Evolutionary conservation across 2,888 invertebrate genomes (phyloP), one percentile per base, ranked within the genome.

Genomic region (Nycteola revayana): DNA sequence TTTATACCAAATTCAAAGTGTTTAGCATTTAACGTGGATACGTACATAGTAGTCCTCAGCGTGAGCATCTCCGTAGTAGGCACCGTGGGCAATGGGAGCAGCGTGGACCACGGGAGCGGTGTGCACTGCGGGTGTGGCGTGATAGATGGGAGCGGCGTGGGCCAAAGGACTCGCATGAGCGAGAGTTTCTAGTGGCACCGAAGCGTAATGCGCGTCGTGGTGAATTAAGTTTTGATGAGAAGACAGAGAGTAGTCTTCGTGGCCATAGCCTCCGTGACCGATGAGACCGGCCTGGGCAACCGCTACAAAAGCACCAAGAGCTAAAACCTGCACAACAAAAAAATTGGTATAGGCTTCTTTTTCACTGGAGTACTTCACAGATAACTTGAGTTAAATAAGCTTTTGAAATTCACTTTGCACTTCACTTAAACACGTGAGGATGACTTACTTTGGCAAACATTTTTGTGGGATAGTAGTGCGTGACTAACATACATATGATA

Each of bases 271-370:
- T 1, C 71, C 68, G 9, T 67, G 70, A 48, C 72, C 66, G 8
- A 78, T 74, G 26, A 90, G 69, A 28, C 92, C 92, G 11, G 90
- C 91, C 44, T 82, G 85, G 24, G 89, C 86, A 4, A 87, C 73
- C 25, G 83, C 80, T 47, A 83, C 70, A 36, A 83, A 56, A 22
- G 82, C 75, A 45, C 77, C 60, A 55, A 90, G 54, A 30, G 76
- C 66, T 42, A 86, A 45, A 32, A 87, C 75, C 88, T 88, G 73
- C 11, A 53, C 49, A 56, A 46, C 49, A 14, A 42, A 45, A 47
- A 39, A 10, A 36, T 1, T 1, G 3, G 3, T 18, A 18, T n/a
- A n/a, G n/a, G 18, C 18, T 18, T 3, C 18, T 18, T n/a, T n/a
- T n/a, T 18, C 6, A 18, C 6, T 18, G 3, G 18, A 18, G 6